Evolutionary conservation across 1,140 invertebrate species (phyloP).

Genomic region (Panagrolaimus sp.): DNA sequence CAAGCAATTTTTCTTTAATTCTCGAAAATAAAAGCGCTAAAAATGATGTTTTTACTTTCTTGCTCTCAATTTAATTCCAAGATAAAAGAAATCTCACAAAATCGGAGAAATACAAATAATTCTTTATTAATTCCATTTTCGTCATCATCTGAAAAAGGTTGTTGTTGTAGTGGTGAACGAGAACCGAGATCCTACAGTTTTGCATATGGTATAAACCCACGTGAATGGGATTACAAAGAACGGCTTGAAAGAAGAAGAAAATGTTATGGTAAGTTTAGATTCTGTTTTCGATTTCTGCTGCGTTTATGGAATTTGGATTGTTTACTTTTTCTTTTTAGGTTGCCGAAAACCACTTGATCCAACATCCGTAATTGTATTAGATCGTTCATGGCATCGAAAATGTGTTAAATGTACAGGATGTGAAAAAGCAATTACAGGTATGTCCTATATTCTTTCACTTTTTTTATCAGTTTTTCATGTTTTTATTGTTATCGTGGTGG

Average conservation of each 20-base stretch:
- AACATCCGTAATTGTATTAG: constrained; percentile 1
- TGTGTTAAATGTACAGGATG: constrained; percentile 5
- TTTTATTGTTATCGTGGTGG: no score
- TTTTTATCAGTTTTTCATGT: no score
- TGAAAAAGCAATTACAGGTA: neutral
- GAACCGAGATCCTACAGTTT: constrained; percentile 12
- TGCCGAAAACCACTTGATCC: constrained; percentile 6
- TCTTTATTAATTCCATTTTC: no score
- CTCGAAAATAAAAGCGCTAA: no score
- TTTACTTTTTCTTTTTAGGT: constrained; percentile 10
- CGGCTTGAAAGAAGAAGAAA: constrained; percentile 3
- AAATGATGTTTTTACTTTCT: no score
- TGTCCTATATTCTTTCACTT: neutral
- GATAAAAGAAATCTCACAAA: no score
- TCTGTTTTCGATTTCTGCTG: neutral
- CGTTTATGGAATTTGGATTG: neutral
- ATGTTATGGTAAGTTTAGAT: neutral
- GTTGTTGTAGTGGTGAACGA: constrained; percentile 4
- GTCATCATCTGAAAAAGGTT: no score
- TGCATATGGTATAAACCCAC: neutral
- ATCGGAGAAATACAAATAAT: no score
- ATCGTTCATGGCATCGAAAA: constrained; percentile 6
- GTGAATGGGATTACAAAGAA: constrained; percentile 1
- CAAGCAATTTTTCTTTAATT: no score
- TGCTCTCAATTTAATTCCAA: no score